Evolutionary conservation across 2,797 vertebrate species (phyloP).

Genomic region (Megalops cyprinoides): DNA sequence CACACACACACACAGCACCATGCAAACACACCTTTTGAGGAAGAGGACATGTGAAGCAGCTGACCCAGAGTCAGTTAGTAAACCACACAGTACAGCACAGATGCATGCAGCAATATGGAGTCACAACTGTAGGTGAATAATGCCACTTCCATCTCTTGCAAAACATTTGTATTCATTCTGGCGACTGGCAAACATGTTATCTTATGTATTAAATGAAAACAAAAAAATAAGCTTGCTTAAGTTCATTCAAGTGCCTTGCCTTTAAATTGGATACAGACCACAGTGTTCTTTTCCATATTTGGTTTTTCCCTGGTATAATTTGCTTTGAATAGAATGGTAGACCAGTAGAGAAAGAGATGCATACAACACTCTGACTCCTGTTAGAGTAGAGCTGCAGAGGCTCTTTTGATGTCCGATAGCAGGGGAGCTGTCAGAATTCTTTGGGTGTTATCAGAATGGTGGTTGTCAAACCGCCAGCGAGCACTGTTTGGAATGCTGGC

Average conservation of each 20-base stretch:
- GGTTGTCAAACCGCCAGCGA: slow-evolving; percentile 19
- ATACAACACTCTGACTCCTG: not conserved
- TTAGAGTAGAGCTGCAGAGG: not conserved
- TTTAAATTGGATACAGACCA: no score
- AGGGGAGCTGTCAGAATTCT: not conserved
- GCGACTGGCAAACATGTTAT: no score
- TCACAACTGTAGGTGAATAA: no score
- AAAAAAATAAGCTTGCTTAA: no score
- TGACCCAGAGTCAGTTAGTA: not conserved
- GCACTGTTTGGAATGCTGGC: slow-evolving; percentile 38
- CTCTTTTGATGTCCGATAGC: not conserved
- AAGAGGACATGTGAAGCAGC: not conserved
- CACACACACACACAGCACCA: no score
- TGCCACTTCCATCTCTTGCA: no score
- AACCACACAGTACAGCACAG: no score
- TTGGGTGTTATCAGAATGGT: not conserved
- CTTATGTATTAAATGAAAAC: no score
- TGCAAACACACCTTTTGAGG: not conserved
- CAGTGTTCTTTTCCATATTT: no score
- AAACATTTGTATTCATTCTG: no score
- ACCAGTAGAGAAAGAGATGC: not conserved
- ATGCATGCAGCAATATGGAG: no score
- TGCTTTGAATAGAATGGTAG: not conserved
- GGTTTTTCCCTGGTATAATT: not conserved
- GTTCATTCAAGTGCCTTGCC: no score